Percentiles rank a stretch among this genome's conserved stretches.
phyloP scores from a whole-genome alignment of 2,888 invertebrate genomes.

The Sialis fuliginosa region DNA sequence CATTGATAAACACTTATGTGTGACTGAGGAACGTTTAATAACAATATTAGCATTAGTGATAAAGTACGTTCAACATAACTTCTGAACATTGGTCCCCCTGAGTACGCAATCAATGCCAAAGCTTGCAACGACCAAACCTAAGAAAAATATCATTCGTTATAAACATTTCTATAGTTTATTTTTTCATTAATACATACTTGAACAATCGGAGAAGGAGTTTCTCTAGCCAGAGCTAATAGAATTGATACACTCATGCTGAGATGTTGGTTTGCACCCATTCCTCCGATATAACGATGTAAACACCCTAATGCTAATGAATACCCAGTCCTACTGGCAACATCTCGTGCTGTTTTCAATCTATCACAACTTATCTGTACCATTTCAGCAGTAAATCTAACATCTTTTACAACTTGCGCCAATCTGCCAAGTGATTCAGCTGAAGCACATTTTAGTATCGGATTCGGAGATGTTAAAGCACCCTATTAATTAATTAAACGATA shows the following conservation, averaged over 20 bases:
- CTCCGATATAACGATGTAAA: slow-evolving; percentile 87
- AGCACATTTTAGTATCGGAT: slow-evolving; percentile 73
- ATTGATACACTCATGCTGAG: slow-evolving; percentile 89
- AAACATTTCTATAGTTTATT: not conserved
- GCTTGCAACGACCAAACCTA: slow-evolving; percentile 95
- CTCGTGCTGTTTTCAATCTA: slow-evolving; percentile 66
- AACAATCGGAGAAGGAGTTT: slow-evolving; percentile 81
- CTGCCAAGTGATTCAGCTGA: slow-evolving; percentile 91
- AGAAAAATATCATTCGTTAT: slow-evolving; percentile 6
- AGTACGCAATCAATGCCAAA: slow-evolving; percentile 86
- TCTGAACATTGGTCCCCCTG: slow-evolving; percentile 97
- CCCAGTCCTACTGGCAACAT: slow-evolving; percentile 71
- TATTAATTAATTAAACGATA: slow-evolving; percentile 16
- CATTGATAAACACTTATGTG: slow-evolving; percentile 85
- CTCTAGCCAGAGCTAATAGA: slow-evolving; percentile 83
- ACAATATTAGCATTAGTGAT: slow-evolving; percentile 72
- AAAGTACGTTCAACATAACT: slow-evolving; percentile 91
- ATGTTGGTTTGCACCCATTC: slow-evolving; percentile 90
- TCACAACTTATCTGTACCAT: slow-evolving; percentile 82
- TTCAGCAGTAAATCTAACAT: slow-evolving; percentile 75
- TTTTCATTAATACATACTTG: slow-evolving; percentile 39
- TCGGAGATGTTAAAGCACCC: slow-evolving; percentile 55
- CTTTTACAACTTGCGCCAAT: slow-evolving; percentile 76
- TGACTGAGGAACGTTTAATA: slow-evolving; percentile 79
- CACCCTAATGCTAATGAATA: slow-evolving; percentile 91